These are phyloP conservation scores for Characodon lateralis DNA, from an alignment of 2,797 vertebrate species.

Conservation along the genomic window DNA sequence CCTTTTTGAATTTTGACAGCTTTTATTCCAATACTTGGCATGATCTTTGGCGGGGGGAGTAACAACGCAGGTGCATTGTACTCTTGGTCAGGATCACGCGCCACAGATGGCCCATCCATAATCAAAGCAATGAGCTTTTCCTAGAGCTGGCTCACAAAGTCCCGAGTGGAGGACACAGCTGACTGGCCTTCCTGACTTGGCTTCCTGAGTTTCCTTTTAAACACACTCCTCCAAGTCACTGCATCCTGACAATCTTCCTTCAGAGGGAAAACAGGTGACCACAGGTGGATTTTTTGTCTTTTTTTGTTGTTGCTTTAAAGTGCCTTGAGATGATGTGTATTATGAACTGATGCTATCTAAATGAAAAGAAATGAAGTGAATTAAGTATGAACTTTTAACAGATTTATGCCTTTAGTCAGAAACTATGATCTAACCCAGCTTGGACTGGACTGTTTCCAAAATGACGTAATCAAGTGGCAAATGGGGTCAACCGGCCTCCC, in stretches of 20 bases:
- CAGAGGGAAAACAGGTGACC: conserved; percentile 13
- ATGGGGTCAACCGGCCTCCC: conserved; percentile 31
- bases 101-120: conserved; percentile 10
- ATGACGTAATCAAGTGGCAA: conserved; percentile 23
- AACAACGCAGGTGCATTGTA: not conserved
- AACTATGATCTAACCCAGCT: not conserved
- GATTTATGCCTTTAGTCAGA: conserved; percentile 1
- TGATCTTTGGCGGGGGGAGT: not conserved
- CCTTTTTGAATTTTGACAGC: not conserved
- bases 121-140: conserved; percentile 51
- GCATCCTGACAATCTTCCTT: conserved; percentile 8
- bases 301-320: no score
- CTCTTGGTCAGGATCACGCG: conserved; percentile 19
- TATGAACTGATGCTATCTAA: no score
- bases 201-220: conserved; percentile 58
- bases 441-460: conserved; percentile 14
- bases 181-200: conserved; percentile 63
- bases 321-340: no score
- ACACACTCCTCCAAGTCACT: conserved; percentile 14
- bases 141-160: conserved; percentile 28
- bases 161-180: conserved; percentile 56
- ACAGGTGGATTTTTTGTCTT: not conserved
- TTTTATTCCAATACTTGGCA: not conserved
- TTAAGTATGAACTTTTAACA: conserved; percentile 7
- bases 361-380: no score